Evolutionary conservation across 2,888 invertebrate species (phyloP).

Genomic region (Papilio gigon): DNA sequence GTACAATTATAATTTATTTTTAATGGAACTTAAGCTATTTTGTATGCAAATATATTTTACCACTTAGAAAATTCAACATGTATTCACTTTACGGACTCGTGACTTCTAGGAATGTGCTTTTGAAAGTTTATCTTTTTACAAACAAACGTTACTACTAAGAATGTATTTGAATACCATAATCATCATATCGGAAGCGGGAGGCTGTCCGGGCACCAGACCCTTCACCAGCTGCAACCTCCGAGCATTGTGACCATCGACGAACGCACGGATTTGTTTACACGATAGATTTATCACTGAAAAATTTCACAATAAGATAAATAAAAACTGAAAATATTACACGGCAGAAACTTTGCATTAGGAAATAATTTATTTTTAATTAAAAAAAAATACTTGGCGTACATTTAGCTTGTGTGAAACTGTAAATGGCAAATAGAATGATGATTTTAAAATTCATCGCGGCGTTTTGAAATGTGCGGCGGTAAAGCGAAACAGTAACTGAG

Average conservation of each 20-base stretch:
- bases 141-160: neutral
- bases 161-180: constrained; percentile 48
- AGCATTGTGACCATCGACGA: constrained; percentile 57
- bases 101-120: neutral
- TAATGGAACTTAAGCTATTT: neutral
- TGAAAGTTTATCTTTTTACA: neutral
- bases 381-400: constrained; percentile 21
- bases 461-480: constrained; percentile 37
- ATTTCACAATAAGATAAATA: constrained; percentile 10
- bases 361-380: neutral
- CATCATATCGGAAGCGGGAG: constrained; percentile 56
- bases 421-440: constrained; percentile 25
- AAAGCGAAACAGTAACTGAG: constrained; percentile 46
- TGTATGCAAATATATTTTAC: neutral
- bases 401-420: constrained; percentile 35
- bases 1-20: neutral
- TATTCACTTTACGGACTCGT: neutral
- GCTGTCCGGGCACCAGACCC: constrained; percentile 53
- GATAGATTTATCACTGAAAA: constrained; percentile 52
- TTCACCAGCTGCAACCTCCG: constrained; percentile 52
- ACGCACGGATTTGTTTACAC: constrained; percentile 52
- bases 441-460: constrained; percentile 35
- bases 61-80: neutral
- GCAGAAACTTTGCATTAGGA: neutral
- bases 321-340: neutral